A percentile compares a stretch with the other conserved stretches of the same genome.
phyloP scores from a whole-genome alignment of 2,888 invertebrate genomes.

The Drosophila tanythrix region DNA sequence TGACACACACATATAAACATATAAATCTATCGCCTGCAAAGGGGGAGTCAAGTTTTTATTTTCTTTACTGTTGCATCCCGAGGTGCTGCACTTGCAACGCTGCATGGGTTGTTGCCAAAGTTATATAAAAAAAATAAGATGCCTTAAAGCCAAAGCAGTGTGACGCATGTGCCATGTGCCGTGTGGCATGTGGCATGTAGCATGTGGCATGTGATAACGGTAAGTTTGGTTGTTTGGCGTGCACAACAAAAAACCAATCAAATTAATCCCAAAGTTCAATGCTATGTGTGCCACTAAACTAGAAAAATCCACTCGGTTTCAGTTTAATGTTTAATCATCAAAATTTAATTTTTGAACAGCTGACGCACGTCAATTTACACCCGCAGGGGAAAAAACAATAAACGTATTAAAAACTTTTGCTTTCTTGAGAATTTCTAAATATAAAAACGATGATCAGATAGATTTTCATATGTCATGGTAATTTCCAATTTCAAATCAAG shows the following conservation, averaged over 20 bases:
- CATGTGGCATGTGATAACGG: conserved; percentile 12
- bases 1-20: neutral
- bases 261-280: conserved; percentile 4
- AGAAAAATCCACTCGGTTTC: neutral
- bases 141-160: neutral
- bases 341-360: conserved; percentile 1
- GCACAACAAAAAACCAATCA: conserved; percentile 25
- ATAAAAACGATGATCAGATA: neutral
- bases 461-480: neutral
- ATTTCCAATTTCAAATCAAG: neutral
- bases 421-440: conserved; percentile 13
- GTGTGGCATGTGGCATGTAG: conserved; percentile 21
- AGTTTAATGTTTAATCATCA: no score
- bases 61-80: conserved; percentile 12
- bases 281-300: neutral
- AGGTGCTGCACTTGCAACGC: conserved; percentile 43
- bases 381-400: neutral
- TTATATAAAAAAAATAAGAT: conserved; percentile 30
- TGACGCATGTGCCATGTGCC: conserved; percentile 2
- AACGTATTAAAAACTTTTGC: neutral
- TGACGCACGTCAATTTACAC: conserved; percentile 24
- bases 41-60: conserved; percentile 16
- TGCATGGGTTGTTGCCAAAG: conserved; percentile 15
- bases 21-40: conserved; percentile 16
- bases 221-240: conserved; percentile 6